Conservation (phyloP, 2,888 invertebrate genomes). For the Papilio demoleus region DNA sequence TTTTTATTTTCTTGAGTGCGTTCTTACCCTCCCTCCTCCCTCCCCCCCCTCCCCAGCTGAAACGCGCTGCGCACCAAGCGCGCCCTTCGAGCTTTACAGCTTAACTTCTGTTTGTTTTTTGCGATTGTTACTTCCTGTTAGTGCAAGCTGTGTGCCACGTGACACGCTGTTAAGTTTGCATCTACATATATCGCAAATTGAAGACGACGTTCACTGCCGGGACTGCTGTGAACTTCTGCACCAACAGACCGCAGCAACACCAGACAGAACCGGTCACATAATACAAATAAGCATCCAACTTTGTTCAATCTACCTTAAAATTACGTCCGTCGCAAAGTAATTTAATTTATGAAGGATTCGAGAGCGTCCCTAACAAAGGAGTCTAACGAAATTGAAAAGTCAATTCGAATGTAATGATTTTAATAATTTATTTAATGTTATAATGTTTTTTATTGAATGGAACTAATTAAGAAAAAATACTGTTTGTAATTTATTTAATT, state of each 20-base stretch:
- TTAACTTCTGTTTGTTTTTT: slow-evolving; percentile 2
- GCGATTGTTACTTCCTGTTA: not conserved
- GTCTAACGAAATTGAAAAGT: slow-evolving; percentile 16
- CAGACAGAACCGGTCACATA: not conserved
- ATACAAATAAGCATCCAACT: not conserved
- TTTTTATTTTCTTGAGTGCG: slow-evolving; percentile 28
- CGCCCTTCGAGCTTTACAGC: slow-evolving; percentile 10
- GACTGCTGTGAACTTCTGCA: not conserved
- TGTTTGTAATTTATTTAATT: no score
- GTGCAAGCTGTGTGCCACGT: not conserved
- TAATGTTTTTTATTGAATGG: no score
- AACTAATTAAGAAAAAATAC: no score
- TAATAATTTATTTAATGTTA: no score
- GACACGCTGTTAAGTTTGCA: not conserved
- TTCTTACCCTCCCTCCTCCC: not conserved
- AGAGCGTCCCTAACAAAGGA: not conserved
- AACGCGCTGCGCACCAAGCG: not conserved
- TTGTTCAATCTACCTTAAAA: not conserved
- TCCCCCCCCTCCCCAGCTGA: not conserved
- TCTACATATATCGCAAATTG: no score
- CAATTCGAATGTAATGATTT: not conserved
- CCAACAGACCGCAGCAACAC: not conserved
- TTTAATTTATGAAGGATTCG: slow-evolving; percentile 9
- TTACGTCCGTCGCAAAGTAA: slow-evolving; percentile 6
- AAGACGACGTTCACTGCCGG: not conserved